Base-by-base conservation (phyloP, 2,113 vertebrate genomes). In the Prunella himalayana region DNA sequence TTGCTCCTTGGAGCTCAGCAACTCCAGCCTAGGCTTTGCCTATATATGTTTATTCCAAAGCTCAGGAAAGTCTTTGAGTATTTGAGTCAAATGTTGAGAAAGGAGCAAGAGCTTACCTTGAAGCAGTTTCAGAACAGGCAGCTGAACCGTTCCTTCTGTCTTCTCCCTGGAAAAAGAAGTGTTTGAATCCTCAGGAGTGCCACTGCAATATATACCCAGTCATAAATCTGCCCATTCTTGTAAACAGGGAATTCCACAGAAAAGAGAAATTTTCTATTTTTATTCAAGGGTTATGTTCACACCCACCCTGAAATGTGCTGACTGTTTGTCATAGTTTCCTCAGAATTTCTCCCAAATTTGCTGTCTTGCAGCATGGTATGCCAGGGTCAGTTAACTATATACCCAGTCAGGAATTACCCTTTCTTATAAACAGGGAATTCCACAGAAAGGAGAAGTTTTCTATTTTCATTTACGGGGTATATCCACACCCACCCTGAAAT, bases 141-240 rank as follows among this genome's bases (percentile, higher is more conserved):
- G 41, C 39, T 28, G 66, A 80, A 28, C 30, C 0, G 5, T 30
- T 15, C 25, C 37, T 76, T 88, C 21, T 18, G 21, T 49, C 23
- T 64, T 54, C n/a, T 24, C 6, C 22, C n/a, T 49, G n/a, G 15
- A 56, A 33, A 42, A 68, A 82, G 0, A 0, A 42, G 4, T 2
- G 12, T 13, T 13, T 50, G 53, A 68, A 28, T 17, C n/a, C 44
- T n/a, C 33, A 59, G 11, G 50, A 76, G 35, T 37, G 30, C 15
- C 24, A 15, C 59, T 82, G 76, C 68, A 33, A 63, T 53, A 53
- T 41, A 64, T 28, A 69, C 9, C 22, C 13, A 4, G 14, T 15
- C 15, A 9, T 8, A 21, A 33, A 33, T 6, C 9, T 21, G 19
- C 18, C 7, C 11, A 4, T 73, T 44, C 4, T 31, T 13, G 44